These are phyloP conservation scores for Coregonus sp. DNA, from an alignment of 2,797 vertebrate species.

Conservation along the genomic window DNA sequence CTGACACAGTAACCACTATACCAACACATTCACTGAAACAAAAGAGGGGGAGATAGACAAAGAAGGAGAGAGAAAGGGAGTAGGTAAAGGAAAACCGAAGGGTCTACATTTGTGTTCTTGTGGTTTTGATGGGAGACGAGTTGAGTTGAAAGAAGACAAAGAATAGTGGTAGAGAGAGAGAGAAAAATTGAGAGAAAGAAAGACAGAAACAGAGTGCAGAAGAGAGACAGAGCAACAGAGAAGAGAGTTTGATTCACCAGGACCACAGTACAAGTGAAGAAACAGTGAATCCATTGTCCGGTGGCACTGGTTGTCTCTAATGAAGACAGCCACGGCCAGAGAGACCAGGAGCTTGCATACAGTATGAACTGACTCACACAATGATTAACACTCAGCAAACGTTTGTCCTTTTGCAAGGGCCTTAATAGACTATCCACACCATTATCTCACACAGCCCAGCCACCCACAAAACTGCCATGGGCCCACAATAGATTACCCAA, in stretches of 20 bases:
- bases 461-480: constrained; percentile 6
- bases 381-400: constrained; percentile 83
- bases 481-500: constrained; percentile 9
- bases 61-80: constrained; percentile 21
- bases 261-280: constrained; percentile 27
- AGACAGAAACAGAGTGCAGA: constrained; percentile 1
- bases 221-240: not conserved
- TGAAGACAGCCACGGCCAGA: constrained; percentile 73
- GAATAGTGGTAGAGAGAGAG: constrained; percentile 15
- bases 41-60: constrained; percentile 23
- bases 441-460: constrained; percentile 5
- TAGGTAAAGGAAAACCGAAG: constrained; percentile 12
- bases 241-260: not conserved
- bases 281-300: constrained; percentile 80
- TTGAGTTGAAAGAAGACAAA: not conserved
- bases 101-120: not conserved
- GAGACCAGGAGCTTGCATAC: constrained; percentile 66
- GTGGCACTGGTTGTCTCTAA: constrained; percentile 81
- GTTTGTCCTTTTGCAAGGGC: constrained; percentile 3
- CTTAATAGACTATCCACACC: not conserved
- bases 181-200: constrained; percentile 1
- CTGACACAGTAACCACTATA: constrained; percentile 20
- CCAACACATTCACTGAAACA: constrained; percentile 44
- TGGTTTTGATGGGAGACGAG: constrained; percentile 29
- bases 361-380: constrained; percentile 74